These are phyloP conservation scores for Azorinus chamasolen DNA, from an alignment of 2,888 invertebrate species.

Conservation along the genomic window DNA sequence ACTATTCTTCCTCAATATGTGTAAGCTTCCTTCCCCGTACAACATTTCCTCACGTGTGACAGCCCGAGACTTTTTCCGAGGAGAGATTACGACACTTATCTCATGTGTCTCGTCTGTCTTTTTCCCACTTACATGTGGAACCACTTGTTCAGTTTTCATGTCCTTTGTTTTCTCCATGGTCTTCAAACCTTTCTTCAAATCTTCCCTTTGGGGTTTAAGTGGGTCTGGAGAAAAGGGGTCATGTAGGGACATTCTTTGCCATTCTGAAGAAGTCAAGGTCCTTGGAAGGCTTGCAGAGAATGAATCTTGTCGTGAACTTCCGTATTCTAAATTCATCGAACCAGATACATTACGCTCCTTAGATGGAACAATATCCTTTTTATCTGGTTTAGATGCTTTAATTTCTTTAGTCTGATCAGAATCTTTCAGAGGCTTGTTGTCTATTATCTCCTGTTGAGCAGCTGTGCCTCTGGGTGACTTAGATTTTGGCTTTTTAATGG, in stretches of 20 bases:
- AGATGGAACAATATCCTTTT: background rate
- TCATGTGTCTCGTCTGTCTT: background rate
- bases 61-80: constrained; percentile 50
- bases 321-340: constrained; percentile 25
- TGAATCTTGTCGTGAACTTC: constrained; percentile 35
- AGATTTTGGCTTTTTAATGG: background rate
- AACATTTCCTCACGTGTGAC: constrained; percentile 56
- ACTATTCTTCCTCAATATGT: no score
- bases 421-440: background rate
- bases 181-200: background rate
- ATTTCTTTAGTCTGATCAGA: background rate
- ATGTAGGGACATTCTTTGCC: constrained; percentile 39
- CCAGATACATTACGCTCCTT: constrained; percentile 18
- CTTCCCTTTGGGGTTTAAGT: background rate
- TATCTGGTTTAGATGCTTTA: background rate
- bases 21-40: constrained; percentile 33
- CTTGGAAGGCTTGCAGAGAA: constrained; percentile 53
- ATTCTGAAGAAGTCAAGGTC: constrained; percentile 51
- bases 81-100: constrained; percentile 32
- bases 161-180: background rate
- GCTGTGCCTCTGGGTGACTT: constrained; percentile 8
- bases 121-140: background rate
- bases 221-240: constrained; percentile 34
- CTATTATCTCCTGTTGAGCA: background rate
- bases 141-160: background rate